phyloP scores from a whole-genome alignment of 2,797 vertebrate species.

The Neopelma chrysocephalum region DNA sequence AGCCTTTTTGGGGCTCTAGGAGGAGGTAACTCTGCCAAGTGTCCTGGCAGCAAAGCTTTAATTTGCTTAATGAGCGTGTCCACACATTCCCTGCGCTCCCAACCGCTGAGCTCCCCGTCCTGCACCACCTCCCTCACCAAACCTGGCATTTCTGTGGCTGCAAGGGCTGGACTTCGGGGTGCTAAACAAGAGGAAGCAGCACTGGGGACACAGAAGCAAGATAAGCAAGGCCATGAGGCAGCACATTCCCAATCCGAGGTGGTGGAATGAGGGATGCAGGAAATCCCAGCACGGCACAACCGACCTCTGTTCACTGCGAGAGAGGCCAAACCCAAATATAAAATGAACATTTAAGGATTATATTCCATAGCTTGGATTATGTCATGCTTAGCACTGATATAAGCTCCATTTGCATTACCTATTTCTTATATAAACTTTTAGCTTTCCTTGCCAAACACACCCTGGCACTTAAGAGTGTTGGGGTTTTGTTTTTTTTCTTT shows the following conservation, averaged over 20 bases:
- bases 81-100: not conserved
- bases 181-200: not conserved
- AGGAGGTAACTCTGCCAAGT: not conserved
- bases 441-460: not conserved
- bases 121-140: not conserved
- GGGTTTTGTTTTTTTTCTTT: not conserved
- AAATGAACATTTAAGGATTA: not conserved
- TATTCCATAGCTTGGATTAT: not conserved
- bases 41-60: not conserved
- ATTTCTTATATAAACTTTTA: not conserved
- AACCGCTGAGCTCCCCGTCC: not conserved
- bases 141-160: not conserved
- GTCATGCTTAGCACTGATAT: not conserved
- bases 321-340: not conserved
- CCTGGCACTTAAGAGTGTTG: accelerated
- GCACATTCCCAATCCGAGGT: accelerated
- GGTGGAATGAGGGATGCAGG: not conserved
- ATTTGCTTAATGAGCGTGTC: not conserved
- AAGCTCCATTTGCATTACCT: not conserved
- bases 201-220: not conserved
- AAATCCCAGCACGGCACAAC: not conserved
- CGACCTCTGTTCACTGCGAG: not conserved
- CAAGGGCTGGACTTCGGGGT: not conserved
- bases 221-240: not conserved
- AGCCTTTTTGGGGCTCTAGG: not conserved